Percentiles rank a stretch among this genome's conserved stretches.
phyloP scores from a whole-genome alignment of 1,140 invertebrate genomes.

The Aphelenchoides avenae region DNA sequence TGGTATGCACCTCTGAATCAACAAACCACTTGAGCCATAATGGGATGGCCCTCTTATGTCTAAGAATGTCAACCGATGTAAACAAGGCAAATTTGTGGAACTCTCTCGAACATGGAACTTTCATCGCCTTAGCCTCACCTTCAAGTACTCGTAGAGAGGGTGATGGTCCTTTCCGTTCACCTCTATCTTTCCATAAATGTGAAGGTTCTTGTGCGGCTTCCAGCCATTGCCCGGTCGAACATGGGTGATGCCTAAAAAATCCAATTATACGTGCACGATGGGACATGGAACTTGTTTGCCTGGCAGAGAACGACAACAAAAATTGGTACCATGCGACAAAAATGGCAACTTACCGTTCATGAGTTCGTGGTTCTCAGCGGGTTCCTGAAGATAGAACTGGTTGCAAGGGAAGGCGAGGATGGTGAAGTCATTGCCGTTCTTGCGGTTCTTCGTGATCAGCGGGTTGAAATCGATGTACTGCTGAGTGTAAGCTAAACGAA shows the following conservation, averaged over 20 bases:
- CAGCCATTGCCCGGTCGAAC: constrained; percentile 62
- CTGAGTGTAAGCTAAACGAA: constrained; percentile 52
- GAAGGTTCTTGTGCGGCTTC: constrained; percentile 60
- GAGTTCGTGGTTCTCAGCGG: constrained; percentile 59
- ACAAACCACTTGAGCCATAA: constrained; percentile 3
- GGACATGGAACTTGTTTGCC: background rate
- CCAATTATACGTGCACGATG: constrained; percentile 13
- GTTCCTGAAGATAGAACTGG: constrained; percentile 60
- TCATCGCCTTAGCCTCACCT: constrained; percentile 58
- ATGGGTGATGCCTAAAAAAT: constrained; percentile 55
- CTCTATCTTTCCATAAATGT: constrained; percentile 61
- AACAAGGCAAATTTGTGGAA: constrained; percentile 1
- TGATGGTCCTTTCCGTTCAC: constrained; percentile 62
- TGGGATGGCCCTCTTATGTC: constrained; percentile 1
- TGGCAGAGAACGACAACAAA: background rate
- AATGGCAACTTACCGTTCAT: constrained; percentile 42
- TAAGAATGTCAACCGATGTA: constrained; percentile 1
- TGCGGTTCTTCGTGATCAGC: constrained; percentile 52
- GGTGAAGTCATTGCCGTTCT: constrained; percentile 38
- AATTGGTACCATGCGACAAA: background rate
- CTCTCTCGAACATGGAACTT: too few species aligned
- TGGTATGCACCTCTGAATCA: too few species aligned
- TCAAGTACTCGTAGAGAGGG: constrained; percentile 62
- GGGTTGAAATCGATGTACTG: constrained; percentile 59
- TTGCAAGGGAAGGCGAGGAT: constrained; percentile 63